phyloP scores from a whole-genome alignment of 2,797 vertebrate genomes.

The Rousettus madagascariensis region DNA sequence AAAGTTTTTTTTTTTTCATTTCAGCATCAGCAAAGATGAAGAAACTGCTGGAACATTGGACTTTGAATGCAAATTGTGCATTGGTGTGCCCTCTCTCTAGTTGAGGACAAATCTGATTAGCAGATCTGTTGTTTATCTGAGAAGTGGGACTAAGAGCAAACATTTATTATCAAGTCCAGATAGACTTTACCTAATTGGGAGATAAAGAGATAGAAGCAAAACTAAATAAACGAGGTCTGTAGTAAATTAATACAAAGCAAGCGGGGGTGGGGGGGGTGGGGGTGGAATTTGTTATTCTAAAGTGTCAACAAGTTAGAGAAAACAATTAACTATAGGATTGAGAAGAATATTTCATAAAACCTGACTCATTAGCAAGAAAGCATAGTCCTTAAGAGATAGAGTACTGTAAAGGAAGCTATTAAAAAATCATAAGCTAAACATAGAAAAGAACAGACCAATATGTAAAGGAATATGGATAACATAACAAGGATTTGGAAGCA shows the following conservation, averaged over 20 bases:
- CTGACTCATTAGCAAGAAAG: not conserved
- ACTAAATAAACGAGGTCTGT: not conserved
- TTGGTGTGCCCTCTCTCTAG: not conserved
- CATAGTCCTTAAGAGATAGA: not conserved
- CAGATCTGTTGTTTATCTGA: conserved; percentile 1
- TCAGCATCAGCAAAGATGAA: not conserved
- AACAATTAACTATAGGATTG: not conserved
- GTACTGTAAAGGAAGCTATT: not conserved
- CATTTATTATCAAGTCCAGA: not conserved
- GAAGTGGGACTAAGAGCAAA: not conserved
- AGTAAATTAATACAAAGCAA: not conserved
- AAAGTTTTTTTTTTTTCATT: not conserved
- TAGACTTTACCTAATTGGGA: not conserved
- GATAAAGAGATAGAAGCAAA: conserved; percentile 11
- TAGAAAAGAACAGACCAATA: not conserved
- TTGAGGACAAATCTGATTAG: not conserved
- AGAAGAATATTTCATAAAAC: not conserved
- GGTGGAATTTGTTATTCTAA: not conserved
- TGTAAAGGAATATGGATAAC: conserved; percentile 10
- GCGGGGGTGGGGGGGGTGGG: not conserved
- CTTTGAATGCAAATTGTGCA: not conserved
- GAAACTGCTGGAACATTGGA: not conserved
- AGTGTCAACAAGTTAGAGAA: not conserved
- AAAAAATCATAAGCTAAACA: not conserved
- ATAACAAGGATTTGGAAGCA: not conserved